Evolutionary conservation across 1,140 invertebrate genomes (phyloP), one percentile per base, ranked within the genome.

Genomic region (Microplitis mediator): DNA sequence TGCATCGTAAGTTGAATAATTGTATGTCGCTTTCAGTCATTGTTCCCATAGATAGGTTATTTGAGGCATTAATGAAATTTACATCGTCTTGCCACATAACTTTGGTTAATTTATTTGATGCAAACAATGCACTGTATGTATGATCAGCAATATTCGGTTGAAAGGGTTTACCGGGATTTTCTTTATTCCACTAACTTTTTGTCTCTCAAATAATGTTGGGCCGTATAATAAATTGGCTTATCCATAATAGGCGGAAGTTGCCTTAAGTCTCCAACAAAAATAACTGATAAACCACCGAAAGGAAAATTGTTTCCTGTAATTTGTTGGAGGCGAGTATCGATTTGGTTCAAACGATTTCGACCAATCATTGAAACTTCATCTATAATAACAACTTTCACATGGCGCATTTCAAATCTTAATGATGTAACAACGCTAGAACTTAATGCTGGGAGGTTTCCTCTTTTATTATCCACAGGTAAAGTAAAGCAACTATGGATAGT

Each of bases 321-420:
- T 23, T 23, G 23, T 23, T 23, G 23, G 23, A 23, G 23, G 23
- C 23, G 23, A 23, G 23, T 23, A 23, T 23, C 23, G 2, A 23
- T 23, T 23, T 23, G 23, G 23, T 2, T 45, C 23, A 23, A 23
- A 23, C 23, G 23, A 23, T 23, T 23, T 23, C 23, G 23, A 23
- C 23, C 1, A 2, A 23, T 23, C 2, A 23, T 23, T 23, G 23
- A 23, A 23, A 23, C 23, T 2, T 23, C 23, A 23, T 23, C 23
- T 23, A 23, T 23, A 23, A 23, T 23, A 23, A 23, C 23, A 23
- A 23, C 23, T 23, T 23, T 23, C 23, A 5, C 39, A 5, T 45
- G 4, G 13, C 85, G 65, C 51, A 81, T 61, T 5, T 45, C 54
- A 72, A 82, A 35, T 69, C 73, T 23, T 8, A 82, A 66, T 32